These are phyloP conservation scores for Lepidotrigona ventralis DNA, from an alignment of 1,140 invertebrate genomes.

Conservation along the genomic window DNA sequence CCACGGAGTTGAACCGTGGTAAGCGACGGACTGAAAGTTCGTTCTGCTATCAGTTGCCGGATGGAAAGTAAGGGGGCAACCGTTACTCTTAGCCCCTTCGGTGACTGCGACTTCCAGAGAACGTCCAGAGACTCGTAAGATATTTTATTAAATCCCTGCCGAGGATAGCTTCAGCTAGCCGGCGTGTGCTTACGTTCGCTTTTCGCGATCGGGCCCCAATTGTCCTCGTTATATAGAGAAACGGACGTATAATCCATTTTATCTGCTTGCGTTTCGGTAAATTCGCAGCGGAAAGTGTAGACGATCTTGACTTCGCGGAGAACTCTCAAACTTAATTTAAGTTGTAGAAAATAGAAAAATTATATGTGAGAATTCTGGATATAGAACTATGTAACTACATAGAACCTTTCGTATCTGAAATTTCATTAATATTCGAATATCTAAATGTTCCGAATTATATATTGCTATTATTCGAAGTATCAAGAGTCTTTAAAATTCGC, in stretches of 20 bases:
- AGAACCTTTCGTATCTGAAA: too few species aligned
- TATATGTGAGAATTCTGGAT: too few species aligned
- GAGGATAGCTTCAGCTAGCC: conserved; percentile 28
- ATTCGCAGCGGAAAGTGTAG: neutral
- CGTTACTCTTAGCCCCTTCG: conserved; percentile 45
- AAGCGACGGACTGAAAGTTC: conserved; percentile 70
- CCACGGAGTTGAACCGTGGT: conserved; percentile 63
- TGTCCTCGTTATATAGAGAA: neutral
- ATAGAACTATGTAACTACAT: too few species aligned
- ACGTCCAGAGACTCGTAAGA: conserved; percentile 65
- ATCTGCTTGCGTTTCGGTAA: neutral
- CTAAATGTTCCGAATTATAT: too few species aligned
- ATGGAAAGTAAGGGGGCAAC: conserved; percentile 57
- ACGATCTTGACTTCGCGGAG: too few species aligned
- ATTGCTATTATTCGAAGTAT: too few species aligned
- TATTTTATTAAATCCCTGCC: conserved; percentile 69
- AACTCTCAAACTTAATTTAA: neutral
- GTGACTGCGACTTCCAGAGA: conserved; percentile 53
- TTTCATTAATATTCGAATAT: too few species aligned
- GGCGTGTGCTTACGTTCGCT: conserved; percentile 10
- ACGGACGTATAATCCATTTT: neutral
- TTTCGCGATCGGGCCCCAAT: neutral
- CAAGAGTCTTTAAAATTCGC: too few species aligned
- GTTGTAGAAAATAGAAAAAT: too few species aligned
- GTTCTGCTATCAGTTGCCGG: conserved; percentile 67